These are phyloP conservation scores for Spisula solida DNA, from an alignment of 2,888 invertebrate species.

Conservation along the genomic window DNA sequence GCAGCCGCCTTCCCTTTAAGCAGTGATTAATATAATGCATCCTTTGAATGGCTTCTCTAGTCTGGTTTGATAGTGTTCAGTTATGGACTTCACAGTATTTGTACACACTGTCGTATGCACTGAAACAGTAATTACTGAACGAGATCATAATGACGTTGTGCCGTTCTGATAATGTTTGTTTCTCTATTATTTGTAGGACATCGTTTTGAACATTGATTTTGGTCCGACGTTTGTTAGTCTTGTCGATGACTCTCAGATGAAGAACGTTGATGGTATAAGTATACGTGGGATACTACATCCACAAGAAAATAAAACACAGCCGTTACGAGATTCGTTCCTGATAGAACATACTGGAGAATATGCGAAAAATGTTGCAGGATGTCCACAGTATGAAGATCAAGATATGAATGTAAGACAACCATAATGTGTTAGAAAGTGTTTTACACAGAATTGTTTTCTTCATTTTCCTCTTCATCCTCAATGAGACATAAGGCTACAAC, in stretches of 20 bases:
- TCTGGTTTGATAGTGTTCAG: too few species aligned
- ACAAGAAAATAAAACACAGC: constrained; percentile 45
- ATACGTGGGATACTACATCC: constrained; percentile 86
- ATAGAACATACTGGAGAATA: constrained; percentile 95
- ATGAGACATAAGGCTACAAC: too few species aligned
- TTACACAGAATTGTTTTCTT: not conserved
- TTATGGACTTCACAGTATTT: too few species aligned
- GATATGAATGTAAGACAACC: constrained; percentile 90
- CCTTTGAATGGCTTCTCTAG: too few species aligned
- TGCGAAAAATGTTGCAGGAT: constrained; percentile 89
- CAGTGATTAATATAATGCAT: too few species aligned
- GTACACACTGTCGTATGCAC: too few species aligned
- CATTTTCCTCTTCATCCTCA: too few species aligned
- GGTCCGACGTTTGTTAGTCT: constrained; percentile 94
- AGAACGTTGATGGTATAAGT: constrained; percentile 91
- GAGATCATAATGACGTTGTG: too few species aligned
- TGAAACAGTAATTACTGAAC: too few species aligned
- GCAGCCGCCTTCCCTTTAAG: too few species aligned
- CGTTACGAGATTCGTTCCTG: constrained; percentile 88
- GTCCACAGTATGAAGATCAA: constrained; percentile 90
- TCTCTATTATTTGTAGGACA: constrained; percentile 87
- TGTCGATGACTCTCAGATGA: constrained; percentile 89
- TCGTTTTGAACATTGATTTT: constrained; percentile 93
- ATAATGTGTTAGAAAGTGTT: not conserved
- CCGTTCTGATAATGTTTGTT: not conserved